Evolutionary conservation across 2,797 vertebrate genomes (phyloP).

Genomic region (Psittacula derbiana): DNA sequence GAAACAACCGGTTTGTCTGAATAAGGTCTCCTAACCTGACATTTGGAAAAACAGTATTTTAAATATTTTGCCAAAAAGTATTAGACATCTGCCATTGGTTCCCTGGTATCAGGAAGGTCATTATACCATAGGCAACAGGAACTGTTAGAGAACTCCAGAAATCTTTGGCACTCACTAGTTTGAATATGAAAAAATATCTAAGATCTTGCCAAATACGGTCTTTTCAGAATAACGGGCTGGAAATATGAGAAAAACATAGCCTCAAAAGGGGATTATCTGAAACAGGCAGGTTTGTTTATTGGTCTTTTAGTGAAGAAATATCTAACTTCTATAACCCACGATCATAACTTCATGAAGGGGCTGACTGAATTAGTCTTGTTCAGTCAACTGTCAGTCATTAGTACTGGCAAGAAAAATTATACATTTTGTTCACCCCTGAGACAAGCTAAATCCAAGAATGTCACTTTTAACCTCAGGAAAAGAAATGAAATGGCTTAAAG

Average conservation of each 20-base stretch:
- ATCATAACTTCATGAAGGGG: not conserved
- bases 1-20: not conserved
- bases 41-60: not conserved
- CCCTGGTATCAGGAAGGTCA: not conserved
- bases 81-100: not conserved
- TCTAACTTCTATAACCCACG: not conserved
- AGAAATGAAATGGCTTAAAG: not conserved
- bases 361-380: not conserved
- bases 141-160: not conserved
- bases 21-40: not conserved
- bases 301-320: not conserved
- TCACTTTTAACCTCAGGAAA: conserved; percentile 21
- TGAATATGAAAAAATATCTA: not conserved
- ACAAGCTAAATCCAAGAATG: not conserved
- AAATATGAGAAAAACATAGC: not conserved
- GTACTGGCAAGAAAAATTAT: not conserved
- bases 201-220: not conserved
- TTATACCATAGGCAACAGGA: not conserved
- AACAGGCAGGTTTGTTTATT: not conserved
- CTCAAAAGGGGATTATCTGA: not conserved
- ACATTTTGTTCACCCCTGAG: not conserved
- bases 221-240: not conserved
- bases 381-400: not conserved
- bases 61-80: not conserved
- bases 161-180: not conserved